A percentile compares a stretch with the other conserved stretches of the same genome.
phyloP scores from a whole-genome alignment of 2,888 invertebrate species.

The Cepaea hortensis region DNA sequence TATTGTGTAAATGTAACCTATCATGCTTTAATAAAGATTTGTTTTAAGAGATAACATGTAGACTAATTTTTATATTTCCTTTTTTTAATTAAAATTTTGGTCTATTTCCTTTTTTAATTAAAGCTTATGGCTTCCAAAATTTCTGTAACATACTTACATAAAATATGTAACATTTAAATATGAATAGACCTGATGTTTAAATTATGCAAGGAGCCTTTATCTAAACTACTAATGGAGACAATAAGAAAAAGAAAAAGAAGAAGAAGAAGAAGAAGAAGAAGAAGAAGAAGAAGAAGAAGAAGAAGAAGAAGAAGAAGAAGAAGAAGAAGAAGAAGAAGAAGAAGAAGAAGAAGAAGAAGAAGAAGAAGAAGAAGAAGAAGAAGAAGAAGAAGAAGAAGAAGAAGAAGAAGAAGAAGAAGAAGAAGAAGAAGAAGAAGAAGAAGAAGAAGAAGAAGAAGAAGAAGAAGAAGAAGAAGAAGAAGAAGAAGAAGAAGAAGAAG shows the following conservation, averaged over 20 bases:
- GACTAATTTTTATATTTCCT: no score
- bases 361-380: neutral
- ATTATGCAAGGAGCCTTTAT: no score
- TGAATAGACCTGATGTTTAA: no score
- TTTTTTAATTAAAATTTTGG: no score
- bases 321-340: conserved; percentile 10
- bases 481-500: neutral
- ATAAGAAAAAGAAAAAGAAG: neutral
- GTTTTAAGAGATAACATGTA: no score
- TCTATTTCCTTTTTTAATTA: no score
- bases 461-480: neutral
- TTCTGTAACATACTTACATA: no score
- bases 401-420: neutral
- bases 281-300: neutral
- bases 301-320: neutral
- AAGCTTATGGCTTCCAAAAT: no score
- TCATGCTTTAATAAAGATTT: no score
- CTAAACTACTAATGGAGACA: no score
- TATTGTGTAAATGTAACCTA: no score
- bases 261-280: conserved; percentile 3
- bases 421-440: conserved; percentile 1
- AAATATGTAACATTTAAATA: no score
- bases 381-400: neutral
- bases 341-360: neutral
- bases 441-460: neutral